A percentile compares a stretch with the other conserved stretches of the same genome.
phyloP scores from a whole-genome alignment of 2,888 invertebrate species.

The Pomacea canaliculata region DNA sequence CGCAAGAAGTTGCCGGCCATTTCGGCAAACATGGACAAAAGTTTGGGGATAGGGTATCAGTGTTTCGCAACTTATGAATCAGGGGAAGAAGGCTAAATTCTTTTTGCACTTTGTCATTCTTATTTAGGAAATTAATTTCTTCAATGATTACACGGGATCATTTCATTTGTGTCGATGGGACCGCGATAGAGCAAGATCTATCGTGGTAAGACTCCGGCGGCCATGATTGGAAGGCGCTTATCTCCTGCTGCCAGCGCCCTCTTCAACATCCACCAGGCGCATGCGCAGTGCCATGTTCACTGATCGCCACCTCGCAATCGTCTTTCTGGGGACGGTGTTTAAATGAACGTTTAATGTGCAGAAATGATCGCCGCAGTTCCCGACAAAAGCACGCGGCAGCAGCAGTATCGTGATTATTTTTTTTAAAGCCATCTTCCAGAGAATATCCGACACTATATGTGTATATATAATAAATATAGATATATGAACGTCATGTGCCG shows the following conservation, averaged over 20 bases:
- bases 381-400: too few relatives aligned
- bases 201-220: constrained; percentile 22
- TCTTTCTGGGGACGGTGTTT: too few relatives aligned
- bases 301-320: neutral
- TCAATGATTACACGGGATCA: constrained; percentile 27
- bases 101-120: constrained; percentile 29
- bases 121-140: constrained; percentile 28
- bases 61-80: constrained; percentile 19
- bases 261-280: constrained; percentile 15
- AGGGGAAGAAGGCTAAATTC: constrained; percentile 11
- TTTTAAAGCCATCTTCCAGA: too few relatives aligned
- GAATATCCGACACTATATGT: too few relatives aligned
- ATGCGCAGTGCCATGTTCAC: constrained; percentile 11
- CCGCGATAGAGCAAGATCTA: constrained; percentile 25
- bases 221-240: constrained; percentile 25
- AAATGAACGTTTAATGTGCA: too few relatives aligned
- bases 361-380: too few relatives aligned
- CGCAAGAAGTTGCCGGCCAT: constrained; percentile 18
- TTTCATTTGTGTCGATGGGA: constrained; percentile 25
- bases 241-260: constrained; percentile 25
- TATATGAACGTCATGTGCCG: too few relatives aligned
- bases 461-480: too few relatives aligned
- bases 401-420: too few relatives aligned
- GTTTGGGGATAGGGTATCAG: constrained; percentile 11
- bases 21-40: constrained; percentile 2